phyloP scores from a whole-genome alignment of 2,888 invertebrate species.

The Arge pagana region DNA sequence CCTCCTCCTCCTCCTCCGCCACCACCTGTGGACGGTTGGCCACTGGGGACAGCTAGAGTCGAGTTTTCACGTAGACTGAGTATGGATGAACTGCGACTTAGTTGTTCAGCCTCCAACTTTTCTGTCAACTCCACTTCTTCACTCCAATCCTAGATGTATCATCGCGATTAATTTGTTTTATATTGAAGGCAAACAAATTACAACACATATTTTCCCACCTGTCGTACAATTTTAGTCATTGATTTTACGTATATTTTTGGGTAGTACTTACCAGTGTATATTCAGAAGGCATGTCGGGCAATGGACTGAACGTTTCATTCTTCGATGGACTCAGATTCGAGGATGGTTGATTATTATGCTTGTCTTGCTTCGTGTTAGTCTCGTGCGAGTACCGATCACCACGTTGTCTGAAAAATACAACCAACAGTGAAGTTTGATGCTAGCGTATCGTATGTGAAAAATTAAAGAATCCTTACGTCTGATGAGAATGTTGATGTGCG shows the following conservation, averaged over 20 bases:
- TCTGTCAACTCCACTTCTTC: constrained; percentile 65
- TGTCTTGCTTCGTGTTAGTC: constrained; percentile 36
- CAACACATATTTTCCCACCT: not conserved
- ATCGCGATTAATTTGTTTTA: constrained; percentile 15
- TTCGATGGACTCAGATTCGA: constrained; percentile 39
- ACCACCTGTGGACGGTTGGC: constrained; percentile 33
- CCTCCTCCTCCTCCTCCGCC: constrained; percentile 36
- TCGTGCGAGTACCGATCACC: constrained; percentile 38
- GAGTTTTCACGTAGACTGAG: constrained; percentile 57
- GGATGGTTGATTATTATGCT: constrained; percentile 36
- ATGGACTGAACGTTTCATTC: constrained; percentile 39
- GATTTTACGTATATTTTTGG: no score
- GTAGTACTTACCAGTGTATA: constrained; percentile 34
- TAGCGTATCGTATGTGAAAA: not conserved
- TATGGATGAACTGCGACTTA: constrained; percentile 63
- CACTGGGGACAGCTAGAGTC: constrained; percentile 35
- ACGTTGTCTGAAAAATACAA: constrained; percentile 37
- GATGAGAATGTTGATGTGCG: constrained; percentile 38
- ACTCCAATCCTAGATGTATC: constrained; percentile 62
- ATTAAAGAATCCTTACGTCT: constrained; percentile 38
- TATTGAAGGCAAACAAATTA: not conserved
- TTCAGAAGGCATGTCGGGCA: constrained; percentile 22
- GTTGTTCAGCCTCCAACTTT: constrained; percentile 58
- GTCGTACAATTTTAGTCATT: not conserved
- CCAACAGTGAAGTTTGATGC: not conserved